These are phyloP conservation scores for Eristalinus aeneus DNA, from an alignment of 2,888 invertebrate species.

Conservation along the genomic window DNA sequence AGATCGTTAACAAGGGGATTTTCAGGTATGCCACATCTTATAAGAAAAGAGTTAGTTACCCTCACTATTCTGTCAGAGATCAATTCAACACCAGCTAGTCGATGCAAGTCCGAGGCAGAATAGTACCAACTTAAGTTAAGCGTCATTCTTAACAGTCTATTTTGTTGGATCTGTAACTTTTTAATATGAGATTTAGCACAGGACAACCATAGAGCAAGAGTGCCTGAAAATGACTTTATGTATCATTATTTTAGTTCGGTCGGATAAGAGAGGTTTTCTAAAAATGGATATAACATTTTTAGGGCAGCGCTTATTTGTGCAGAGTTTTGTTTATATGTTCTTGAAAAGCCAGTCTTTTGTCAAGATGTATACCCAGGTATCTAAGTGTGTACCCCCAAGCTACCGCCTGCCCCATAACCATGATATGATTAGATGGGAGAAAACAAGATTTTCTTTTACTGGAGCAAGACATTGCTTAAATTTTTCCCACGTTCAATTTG, in stretches of 20 bases:
- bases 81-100: background rate
- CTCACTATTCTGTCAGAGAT: conserved; percentile 1
- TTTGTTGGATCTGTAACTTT: conserved; percentile 14
- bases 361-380: no score
- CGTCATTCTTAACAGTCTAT: conserved; percentile 19
- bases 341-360: no score
- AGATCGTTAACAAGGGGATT: background rate
- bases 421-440: background rate
- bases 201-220: conserved; percentile 4
- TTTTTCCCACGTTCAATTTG: background rate
- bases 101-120: conserved; percentile 3
- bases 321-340: no score
- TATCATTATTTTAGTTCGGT: background rate
- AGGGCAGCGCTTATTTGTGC: no score
- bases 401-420: background rate
- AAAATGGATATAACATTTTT: no score
- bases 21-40: no score
- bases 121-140: background rate
- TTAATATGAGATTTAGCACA: conserved; percentile 16
- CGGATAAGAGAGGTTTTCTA: no score
- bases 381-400: background rate
- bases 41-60: background rate
- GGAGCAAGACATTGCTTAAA: background rate
- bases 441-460: conserved; percentile 1
- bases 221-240: conserved; percentile 2